Conservation (phyloP, 2,113 vertebrate species). For the Leiothrix lutea region DNA sequence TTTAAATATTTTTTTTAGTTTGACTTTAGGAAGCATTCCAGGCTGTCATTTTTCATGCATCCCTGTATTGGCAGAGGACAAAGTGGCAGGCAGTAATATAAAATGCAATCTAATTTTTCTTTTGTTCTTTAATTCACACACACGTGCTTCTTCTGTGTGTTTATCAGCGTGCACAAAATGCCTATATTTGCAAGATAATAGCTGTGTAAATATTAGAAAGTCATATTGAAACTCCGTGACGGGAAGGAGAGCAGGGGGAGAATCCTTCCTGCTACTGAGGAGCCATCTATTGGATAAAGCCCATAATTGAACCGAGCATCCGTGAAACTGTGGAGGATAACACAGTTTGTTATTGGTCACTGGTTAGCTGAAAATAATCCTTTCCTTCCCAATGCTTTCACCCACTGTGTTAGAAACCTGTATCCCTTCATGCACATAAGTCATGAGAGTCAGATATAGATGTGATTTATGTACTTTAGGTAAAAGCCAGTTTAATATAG, state of each 20-base stretch:
- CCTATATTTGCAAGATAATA: conserved; percentile 48
- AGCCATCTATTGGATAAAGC: conserved; percentile 68
- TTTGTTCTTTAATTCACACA: not conserved
- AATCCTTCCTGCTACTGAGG: conserved; percentile 54
- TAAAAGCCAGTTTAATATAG: conserved; percentile 19
- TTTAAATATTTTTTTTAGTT: not conserved
- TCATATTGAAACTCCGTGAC: not conserved
- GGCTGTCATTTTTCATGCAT: not conserved
- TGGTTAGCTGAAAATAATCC: not conserved
- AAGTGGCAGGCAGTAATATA: not conserved
- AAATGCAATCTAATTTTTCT: conserved; percentile 31
- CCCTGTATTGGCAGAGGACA: not conserved
- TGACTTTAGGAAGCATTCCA: conserved; percentile 8
- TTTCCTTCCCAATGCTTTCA: not conserved
- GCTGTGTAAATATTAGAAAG: conserved; percentile 52
- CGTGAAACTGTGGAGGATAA: not conserved
- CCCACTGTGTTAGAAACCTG: not conserved
- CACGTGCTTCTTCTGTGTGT: not conserved
- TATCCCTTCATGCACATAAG: not conserved
- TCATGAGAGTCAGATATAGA: not conserved
- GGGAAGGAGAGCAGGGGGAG: not conserved
- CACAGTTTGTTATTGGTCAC: not conserved
- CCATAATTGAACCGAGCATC: conserved; percentile 26
- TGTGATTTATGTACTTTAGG: not conserved
- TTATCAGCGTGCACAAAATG: conserved; percentile 35